Percentiles rank a stretch among this genome's conserved stretches.
Evolutionary conservation across 2,797 vertebrate species (phyloP).

Genomic region (Mormyrus proboscirostris): DNA sequence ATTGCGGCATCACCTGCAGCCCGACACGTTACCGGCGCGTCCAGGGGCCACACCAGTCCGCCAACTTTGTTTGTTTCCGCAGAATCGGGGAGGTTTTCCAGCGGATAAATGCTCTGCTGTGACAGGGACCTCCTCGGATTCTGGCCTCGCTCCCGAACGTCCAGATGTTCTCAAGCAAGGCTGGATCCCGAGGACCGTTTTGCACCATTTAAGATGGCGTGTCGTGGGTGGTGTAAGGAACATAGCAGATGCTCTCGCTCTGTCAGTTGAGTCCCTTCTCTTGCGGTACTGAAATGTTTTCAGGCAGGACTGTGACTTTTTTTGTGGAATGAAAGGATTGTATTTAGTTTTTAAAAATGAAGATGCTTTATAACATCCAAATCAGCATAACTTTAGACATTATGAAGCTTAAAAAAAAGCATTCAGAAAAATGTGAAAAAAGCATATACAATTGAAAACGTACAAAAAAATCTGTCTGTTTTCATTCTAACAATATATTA

Average conservation of each 20-base stretch:
- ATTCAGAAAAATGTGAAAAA: background rate
- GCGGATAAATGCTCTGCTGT: conserved; percentile 36
- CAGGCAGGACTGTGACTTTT: background rate
- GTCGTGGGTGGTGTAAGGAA: conserved; percentile 49
- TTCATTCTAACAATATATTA: background rate
- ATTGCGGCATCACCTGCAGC: background rate
- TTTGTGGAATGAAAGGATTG: background rate
- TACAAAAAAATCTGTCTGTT: background rate
- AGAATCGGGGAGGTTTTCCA: conserved; percentile 37
- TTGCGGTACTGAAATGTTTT: conserved; percentile 27
- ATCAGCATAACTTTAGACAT: background rate
- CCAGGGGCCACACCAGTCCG: background rate
- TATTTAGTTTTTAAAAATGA: background rate
- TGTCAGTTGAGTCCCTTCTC: conserved; percentile 36
- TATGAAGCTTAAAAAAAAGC: background rate
- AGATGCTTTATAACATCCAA: background rate
- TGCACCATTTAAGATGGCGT: conserved; percentile 49
- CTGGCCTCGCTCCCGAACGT: conserved; percentile 41
- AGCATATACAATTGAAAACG: background rate
- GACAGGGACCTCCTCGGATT: conserved; percentile 50
- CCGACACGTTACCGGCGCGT: background rate
- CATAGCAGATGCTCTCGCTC: conserved; percentile 32
- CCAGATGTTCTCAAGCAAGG: conserved; percentile 55
- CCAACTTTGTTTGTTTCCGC: conserved; percentile 24
- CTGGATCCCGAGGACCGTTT: conserved; percentile 27